Conservation (phyloP, 2,888 invertebrate species). For the Phasia obesa region DNA sequence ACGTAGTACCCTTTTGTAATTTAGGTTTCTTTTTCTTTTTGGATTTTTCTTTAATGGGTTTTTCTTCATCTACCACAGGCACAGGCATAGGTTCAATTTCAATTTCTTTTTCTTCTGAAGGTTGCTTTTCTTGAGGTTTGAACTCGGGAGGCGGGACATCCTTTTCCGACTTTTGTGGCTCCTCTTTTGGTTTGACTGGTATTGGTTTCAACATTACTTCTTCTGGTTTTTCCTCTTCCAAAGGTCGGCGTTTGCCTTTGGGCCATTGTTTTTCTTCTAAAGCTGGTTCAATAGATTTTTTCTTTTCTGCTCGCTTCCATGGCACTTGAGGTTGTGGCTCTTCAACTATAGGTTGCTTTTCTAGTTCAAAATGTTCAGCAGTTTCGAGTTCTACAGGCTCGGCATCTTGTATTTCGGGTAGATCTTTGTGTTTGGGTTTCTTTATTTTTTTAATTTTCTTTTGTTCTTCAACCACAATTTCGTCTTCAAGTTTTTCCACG, state of each 20-base stretch:
- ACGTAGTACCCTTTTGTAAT: constrained; percentile 79
- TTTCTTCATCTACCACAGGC: constrained; percentile 78
- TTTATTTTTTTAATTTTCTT: constrained; percentile 77
- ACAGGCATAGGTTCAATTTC: constrained; percentile 76
- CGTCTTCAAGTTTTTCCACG: constrained; percentile 78
- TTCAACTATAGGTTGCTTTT: constrained; percentile 77
- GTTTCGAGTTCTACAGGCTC: constrained; percentile 78
- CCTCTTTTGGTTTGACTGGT: constrained; percentile 78
- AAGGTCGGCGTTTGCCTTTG: constrained; percentile 81
- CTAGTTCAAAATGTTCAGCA: constrained; percentile 79
- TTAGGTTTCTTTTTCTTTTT: constrained; percentile 80
- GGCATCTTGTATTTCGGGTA: constrained; percentile 79
- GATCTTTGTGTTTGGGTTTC: constrained; percentile 78
- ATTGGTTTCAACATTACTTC: constrained; percentile 82
- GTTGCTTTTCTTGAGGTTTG: constrained; percentile 77
- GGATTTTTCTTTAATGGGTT: constrained; percentile 82
- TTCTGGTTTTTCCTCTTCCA: constrained; percentile 82
- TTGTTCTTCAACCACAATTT: constrained; percentile 77
- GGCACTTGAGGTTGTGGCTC: constrained; percentile 78
- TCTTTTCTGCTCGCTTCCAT: constrained; percentile 81
- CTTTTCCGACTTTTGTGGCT: constrained; percentile 77
- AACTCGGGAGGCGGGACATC: constrained; percentile 76
- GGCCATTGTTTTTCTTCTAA: constrained; percentile 81
- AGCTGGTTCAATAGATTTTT: constrained; percentile 80
- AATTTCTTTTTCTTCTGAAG: constrained; percentile 76